A percentile compares a stretch with the other conserved stretches of the same genome.
These are phyloP conservation scores for Taenioides sp. DNA, from an alignment of 2,797 vertebrate species.

Conservation along the genomic window DNA sequence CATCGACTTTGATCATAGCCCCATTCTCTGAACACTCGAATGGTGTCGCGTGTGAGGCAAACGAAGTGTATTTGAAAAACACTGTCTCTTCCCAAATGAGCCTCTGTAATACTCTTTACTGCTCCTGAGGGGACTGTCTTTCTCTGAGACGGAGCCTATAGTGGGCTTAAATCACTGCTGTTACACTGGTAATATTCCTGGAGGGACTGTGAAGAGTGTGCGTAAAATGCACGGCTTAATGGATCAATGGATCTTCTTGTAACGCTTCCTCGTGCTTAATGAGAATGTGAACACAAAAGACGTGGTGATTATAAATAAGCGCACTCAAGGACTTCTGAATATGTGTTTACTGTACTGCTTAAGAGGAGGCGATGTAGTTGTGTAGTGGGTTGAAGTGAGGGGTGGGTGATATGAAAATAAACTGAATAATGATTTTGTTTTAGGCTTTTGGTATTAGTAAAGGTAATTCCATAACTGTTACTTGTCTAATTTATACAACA, in stretches of 20 bases:
- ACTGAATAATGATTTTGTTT: too few species aligned
- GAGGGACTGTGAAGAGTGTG: conserved; percentile 28
- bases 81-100: conserved; percentile 26
- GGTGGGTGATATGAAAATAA: too few species aligned
- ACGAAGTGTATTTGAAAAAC: conserved; percentile 25
- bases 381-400: too few species aligned
- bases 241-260: conserved; percentile 30
- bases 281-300: conserved; percentile 4
- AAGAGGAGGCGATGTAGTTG: background rate
- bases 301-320: background rate
- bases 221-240: conserved; percentile 54
- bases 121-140: conserved; percentile 19
- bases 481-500: too few species aligned
- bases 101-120: conserved; percentile 38
- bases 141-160: conserved; percentile 27
- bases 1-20: background rate
- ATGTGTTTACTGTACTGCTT: background rate
- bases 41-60: conserved; percentile 1
- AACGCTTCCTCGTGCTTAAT: background rate
- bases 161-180: conserved; percentile 24
- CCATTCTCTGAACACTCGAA: background rate
- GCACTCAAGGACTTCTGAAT: conserved; percentile 3
- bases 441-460: too few species aligned
- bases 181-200: conserved; percentile 31
- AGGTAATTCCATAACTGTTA: too few species aligned